Evolutionary conservation across 1,140 invertebrate genomes (phyloP), one percentile per base, ranked within the genome.

Genomic region (Dendroctonus ponderosae): DNA sequence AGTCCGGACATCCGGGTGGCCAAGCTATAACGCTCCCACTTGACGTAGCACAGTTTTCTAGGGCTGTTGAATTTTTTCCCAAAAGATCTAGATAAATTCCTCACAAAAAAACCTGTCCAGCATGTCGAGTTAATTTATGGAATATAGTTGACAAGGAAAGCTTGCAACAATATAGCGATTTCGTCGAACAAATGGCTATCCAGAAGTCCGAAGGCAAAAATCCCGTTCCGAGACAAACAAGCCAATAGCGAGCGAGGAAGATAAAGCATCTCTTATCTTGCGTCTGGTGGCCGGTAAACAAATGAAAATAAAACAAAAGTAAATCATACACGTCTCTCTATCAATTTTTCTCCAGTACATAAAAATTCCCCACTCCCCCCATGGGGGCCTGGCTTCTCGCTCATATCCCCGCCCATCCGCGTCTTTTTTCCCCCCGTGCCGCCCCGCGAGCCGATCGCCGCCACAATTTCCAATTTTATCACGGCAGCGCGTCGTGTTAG

Each of bases 401-500:
- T 62, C 60, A 26, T 48, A 63, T 63, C 51, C 62, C 62, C 62
- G 62, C 62, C 62, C 62, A 63, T 63, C 37, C 52, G 62, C 51
- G 51, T 63, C 51, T 63, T 63, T 53, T 54, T 56, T 52, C 51
- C 62, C 61, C 61, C 41, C 7, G n/a, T 15, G 5, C 53, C 37
- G 38, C 37, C 39, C 49, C 60, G n/a, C 60, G 37, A 12, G 39
- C 60, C 60, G 60, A 62, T 62, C 60, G 50, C 60, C 49, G 49
- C 60, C 60, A 50, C 62, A 44, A 63, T 63, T 63, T 63, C 62
- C 62, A 63, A 63, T 63, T 63, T 63, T 63, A 63, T 67, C 58
- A 43, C 51, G 51, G 65, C 65, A 60, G 42, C 40, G 58, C 57
- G 58, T 67, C 65, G 57, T 49, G 57, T 59, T 58, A 54, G 65